These are phyloP conservation scores for Folsomia candida DNA, from an alignment of 2,888 invertebrate species.

Conservation along the genomic window DNA sequence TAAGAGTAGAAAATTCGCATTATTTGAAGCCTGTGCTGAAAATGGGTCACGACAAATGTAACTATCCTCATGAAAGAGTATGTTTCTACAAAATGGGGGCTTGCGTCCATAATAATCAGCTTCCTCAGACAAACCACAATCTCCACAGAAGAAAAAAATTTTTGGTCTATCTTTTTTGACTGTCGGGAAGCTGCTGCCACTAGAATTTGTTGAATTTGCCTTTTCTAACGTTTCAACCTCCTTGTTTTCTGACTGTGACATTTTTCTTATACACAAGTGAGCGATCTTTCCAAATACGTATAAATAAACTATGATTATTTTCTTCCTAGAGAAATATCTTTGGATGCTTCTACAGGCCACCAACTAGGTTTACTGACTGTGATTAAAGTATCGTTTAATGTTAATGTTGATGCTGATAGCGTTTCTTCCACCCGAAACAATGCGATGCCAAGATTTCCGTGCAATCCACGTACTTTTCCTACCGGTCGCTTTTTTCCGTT, in stretches of 20 bases:
- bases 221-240: slow-evolving; percentile 12
- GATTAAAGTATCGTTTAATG: slow-evolving; percentile 59
- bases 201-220: not conserved
- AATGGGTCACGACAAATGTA: slow-evolving; percentile 86
- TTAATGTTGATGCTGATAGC: slow-evolving; percentile 61
- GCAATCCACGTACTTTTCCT: slow-evolving; percentile 67
- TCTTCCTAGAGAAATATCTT: slow-evolving; percentile 58
- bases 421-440: slow-evolving; percentile 71
- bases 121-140: slow-evolving; percentile 67
- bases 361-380: slow-evolving; percentile 68
- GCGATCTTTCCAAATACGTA: too few relatives aligned
- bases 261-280: too few relatives aligned
- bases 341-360: slow-evolving; percentile 77
- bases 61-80: slow-evolving; percentile 68
- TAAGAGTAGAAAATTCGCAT: slow-evolving; percentile 72
- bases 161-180: not conserved
- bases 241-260: too few relatives aligned
- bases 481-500: slow-evolving; percentile 57
- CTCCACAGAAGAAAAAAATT: slow-evolving; percentile 63
- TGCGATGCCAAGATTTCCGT: slow-evolving; percentile 65
- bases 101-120: slow-evolving; percentile 73
- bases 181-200: too few relatives aligned
- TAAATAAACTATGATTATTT: too few relatives aligned
- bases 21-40: slow-evolving; percentile 63
- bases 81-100: slow-evolving; percentile 69